These are phyloP conservation scores for Toxostoma redivivum DNA, from an alignment of 2,113 vertebrate species.

Conservation along the genomic window DNA sequence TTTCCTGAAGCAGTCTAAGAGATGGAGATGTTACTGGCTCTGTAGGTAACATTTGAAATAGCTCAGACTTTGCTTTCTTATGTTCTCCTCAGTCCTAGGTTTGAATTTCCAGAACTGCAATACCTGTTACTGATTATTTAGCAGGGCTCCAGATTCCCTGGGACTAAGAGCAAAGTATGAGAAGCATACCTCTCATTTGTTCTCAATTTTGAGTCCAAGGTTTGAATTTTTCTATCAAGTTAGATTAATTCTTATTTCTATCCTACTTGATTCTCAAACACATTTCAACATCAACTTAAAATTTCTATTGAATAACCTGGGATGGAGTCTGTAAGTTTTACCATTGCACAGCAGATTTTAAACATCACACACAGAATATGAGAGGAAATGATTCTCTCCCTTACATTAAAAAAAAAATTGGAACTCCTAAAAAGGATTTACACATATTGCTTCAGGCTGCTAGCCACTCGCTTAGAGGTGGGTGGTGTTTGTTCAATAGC, in stretches of 20 bases:
- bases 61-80: background rate
- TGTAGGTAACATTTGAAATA: background rate
- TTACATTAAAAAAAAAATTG: background rate
- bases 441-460: slow-evolving; percentile 45
- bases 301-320: background rate
- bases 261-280: background rate
- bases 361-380: background rate
- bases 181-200: background rate
- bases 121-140: background rate
- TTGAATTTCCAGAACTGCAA: background rate
- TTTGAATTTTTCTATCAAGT: background rate
- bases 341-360: background rate
- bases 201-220: background rate
- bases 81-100: background rate
- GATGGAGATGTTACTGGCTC: background rate
- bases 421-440: slow-evolving; percentile 51
- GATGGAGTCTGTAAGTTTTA: background rate
- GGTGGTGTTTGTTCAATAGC: slow-evolving; percentile 48
- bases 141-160: background rate
- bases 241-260: background rate
- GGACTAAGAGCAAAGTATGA: background rate
- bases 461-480: slow-evolving; percentile 28
- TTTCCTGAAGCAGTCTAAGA: background rate
- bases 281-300: background rate
- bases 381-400: background rate